These are phyloP conservation scores for Erebia ligea DNA, from an alignment of 2,888 invertebrate genomes.

Conservation along the genomic window DNA sequence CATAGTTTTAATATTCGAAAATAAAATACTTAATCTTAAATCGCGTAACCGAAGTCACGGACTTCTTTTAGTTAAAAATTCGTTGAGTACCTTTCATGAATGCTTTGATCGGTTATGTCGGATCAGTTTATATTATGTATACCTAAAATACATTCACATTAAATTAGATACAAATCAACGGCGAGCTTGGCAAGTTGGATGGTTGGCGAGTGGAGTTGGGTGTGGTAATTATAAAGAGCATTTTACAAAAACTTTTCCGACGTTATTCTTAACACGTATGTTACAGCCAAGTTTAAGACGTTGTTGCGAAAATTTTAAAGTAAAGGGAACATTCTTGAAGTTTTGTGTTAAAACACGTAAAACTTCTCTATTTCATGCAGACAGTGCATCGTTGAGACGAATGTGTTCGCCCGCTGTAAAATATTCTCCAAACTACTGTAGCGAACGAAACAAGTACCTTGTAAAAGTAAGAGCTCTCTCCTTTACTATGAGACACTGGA, in stretches of 20 bases:
- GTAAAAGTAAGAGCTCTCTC: constrained; percentile 54
- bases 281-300: constrained; percentile 24
- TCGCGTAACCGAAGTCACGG: too few species aligned
- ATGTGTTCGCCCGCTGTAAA: constrained; percentile 62
- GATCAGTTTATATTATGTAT: too few species aligned
- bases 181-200: too few species aligned
- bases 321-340: constrained; percentile 28
- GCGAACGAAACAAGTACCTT: constrained; percentile 61
- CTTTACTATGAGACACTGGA: not conserved
- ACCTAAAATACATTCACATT: too few species aligned
- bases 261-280: constrained; percentile 8
- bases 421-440: constrained; percentile 61
- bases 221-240: not conserved
- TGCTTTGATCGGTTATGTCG: too few species aligned
- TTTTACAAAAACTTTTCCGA: not conserved
- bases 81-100: too few species aligned
- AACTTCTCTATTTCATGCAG: constrained; percentile 68
- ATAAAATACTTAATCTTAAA: too few species aligned
- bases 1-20: too few species aligned
- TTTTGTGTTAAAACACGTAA: constrained; percentile 58
- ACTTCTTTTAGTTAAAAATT: too few species aligned
- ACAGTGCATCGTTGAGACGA: constrained; percentile 64
- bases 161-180: not conserved
- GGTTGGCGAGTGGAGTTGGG: not conserved
- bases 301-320: constrained; percentile 31